Percentiles rank a stretch among this genome's conserved stretches.
These are phyloP conservation scores for Tricholaema leucomelas DNA, from an alignment of 2,113 vertebrate species.

Conservation along the genomic window DNA sequence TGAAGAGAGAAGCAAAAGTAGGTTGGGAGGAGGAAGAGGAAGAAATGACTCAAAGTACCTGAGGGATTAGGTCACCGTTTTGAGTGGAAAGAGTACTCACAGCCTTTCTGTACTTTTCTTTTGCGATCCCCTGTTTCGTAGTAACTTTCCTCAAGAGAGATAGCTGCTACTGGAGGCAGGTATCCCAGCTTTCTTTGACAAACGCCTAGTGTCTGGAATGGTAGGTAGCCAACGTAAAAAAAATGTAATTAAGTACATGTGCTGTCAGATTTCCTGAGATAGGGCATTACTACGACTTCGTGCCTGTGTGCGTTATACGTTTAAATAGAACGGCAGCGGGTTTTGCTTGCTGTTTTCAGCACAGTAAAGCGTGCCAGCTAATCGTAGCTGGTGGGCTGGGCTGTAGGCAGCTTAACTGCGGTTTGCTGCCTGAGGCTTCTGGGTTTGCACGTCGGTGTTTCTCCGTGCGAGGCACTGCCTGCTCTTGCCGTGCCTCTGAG, in stretches of 20 bases:
- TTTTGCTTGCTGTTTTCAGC: rapidly evolving
- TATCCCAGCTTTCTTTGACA: not conserved
- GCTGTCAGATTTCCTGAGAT: not conserved
- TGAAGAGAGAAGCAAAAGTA: not conserved
- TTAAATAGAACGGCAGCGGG: not conserved
- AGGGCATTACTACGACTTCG: too few relatives aligned
- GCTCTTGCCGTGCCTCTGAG: rapidly evolving
- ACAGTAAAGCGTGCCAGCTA: rapidly evolving
- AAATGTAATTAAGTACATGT: not conserved
- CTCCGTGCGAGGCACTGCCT: not conserved
- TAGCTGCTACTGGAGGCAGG: not conserved
- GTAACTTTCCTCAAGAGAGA: not conserved
- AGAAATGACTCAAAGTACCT: constrained; percentile 29
- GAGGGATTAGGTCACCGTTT: not conserved
- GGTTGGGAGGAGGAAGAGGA: not conserved
- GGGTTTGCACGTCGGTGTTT: not conserved
- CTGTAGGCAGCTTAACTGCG: not conserved
- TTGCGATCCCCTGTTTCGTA: not conserved
- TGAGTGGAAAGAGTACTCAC: not conserved
- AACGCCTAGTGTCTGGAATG: not conserved
- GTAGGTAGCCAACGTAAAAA: not conserved
- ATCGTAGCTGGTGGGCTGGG: not conserved
- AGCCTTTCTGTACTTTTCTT: not conserved
- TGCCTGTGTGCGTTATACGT: rapidly evolving
- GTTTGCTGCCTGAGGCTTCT: rapidly evolving